phyloP scores from a whole-genome alignment of 1,140 invertebrate genomes.

The Nephotettix cincticeps region DNA sequence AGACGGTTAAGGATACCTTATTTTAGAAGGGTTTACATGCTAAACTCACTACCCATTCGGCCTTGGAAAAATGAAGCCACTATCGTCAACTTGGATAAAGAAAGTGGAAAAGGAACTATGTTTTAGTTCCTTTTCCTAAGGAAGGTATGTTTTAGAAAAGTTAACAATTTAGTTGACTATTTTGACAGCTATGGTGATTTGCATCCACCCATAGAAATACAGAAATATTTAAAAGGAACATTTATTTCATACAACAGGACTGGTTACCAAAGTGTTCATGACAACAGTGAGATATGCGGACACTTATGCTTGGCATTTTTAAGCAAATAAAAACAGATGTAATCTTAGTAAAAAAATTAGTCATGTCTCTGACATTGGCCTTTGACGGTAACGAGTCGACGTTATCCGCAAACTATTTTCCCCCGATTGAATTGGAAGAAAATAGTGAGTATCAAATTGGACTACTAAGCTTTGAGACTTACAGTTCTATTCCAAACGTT shows the following conservation, averaged over 20 bases:
- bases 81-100: constrained; percentile 44
- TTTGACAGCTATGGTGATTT: constrained; percentile 18
- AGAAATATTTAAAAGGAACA: constrained; percentile 15
- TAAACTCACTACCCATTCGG: constrained; percentile 29
- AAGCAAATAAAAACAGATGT: not conserved
- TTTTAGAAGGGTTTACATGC: constrained; percentile 34
- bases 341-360: not conserved
- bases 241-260: not conserved
- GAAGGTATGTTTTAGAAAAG: too few species aligned
- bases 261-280: not conserved
- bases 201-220: not conserved
- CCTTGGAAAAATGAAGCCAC: constrained; percentile 39
- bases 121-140: constrained; percentile 45
- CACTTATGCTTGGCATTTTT: not conserved
- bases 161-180: constrained; percentile 2
- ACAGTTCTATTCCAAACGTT: not conserved
- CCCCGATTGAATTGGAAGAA: not conserved
- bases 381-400: too few species aligned
- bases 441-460: not conserved
- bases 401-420: not conserved
- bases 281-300: too few species aligned
- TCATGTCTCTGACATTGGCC: too few species aligned
- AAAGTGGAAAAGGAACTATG: constrained; percentile 37
- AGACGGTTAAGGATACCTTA: constrained; percentile 2
- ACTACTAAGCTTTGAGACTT: not conserved